Conservation (phyloP, 1,140 invertebrate genomes). For the Radopholus similis region DNA sequence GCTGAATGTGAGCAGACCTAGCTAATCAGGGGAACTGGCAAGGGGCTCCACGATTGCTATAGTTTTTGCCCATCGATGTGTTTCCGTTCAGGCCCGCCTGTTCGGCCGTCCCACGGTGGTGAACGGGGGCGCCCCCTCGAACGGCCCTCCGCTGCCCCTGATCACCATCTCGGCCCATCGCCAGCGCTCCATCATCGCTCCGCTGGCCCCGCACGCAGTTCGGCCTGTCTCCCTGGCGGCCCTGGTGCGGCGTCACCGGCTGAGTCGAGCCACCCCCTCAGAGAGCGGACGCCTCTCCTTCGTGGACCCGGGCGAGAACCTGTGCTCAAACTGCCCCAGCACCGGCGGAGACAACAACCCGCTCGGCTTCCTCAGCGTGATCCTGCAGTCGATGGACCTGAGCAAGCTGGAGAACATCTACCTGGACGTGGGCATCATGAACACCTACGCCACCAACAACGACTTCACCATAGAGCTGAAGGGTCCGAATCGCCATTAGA, state of each 20-base stretch:
- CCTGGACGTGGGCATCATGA: constrained; percentile 53
- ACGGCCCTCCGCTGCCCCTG: neutral
- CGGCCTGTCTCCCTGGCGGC: constrained; percentile 12
- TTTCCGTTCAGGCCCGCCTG: neutral
- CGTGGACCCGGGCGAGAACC: constrained; percentile 22
- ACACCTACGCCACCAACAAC: constrained; percentile 56
- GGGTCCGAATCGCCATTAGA: constrained; percentile 6
- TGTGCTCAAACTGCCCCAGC: constrained; percentile 34
- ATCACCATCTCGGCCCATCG: neutral
- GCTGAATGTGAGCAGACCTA: neutral
- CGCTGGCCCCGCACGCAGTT: neutral
- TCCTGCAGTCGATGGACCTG: constrained; percentile 41
- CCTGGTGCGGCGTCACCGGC: neutral
- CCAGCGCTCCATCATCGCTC: neutral
- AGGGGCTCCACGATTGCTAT: neutral
- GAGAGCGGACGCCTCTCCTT: constrained; percentile 15
- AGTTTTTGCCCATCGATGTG: neutral
- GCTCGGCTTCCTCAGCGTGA: neutral
- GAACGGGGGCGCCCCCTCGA: neutral
- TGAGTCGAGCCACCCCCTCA: constrained; percentile 6
- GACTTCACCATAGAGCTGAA: constrained; percentile 58
- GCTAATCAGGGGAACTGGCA: neutral
- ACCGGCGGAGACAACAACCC: constrained; percentile 20
- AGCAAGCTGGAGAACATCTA: constrained; percentile 52
- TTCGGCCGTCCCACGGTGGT: neutral